Percentiles rank a stretch among this genome's conserved stretches.
Conservation (phyloP, 53 echinoderm and acorn worm species). For the Temnopleurus reevesii region DNA sequence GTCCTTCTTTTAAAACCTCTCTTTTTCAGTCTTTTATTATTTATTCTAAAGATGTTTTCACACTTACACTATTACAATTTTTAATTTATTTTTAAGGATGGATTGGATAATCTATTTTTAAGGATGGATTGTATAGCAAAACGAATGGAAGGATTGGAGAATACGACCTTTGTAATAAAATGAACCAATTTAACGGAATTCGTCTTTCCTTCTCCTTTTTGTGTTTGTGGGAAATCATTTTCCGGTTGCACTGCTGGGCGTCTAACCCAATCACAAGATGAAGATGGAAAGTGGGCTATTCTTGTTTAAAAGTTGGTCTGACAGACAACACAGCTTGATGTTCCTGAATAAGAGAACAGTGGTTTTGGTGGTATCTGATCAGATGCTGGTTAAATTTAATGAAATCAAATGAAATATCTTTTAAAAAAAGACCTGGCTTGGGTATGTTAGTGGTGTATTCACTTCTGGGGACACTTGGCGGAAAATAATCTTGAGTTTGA, state of each 20-base stretch:
- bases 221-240: constrained; percentile 44
- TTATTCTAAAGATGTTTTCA: not conserved
- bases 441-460: no score
- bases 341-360: no score
- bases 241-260: constrained; percentile 46
- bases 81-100: not conserved
- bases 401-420: no score
- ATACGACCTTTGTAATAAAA: constrained; percentile 27
- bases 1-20: not conserved
- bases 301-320: not conserved
- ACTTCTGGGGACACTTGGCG: no score
- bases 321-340: constrained; percentile 39
- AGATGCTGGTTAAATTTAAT: no score
- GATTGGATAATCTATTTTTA: no score
- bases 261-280: constrained; percentile 23
- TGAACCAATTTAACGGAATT: constrained; percentile 47
- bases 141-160: constrained; percentile 8
- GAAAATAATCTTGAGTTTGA: no score
- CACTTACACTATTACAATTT: not conserved
- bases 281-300: constrained; percentile 33
- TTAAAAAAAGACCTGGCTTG: no score
- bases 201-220: not conserved
- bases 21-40: not conserved
- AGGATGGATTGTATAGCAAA: constrained; percentile 1
- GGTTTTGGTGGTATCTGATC: no score